Base-by-base conservation (phyloP, 2,888 invertebrate genomes). In the Drosophila gaucha region DNA sequence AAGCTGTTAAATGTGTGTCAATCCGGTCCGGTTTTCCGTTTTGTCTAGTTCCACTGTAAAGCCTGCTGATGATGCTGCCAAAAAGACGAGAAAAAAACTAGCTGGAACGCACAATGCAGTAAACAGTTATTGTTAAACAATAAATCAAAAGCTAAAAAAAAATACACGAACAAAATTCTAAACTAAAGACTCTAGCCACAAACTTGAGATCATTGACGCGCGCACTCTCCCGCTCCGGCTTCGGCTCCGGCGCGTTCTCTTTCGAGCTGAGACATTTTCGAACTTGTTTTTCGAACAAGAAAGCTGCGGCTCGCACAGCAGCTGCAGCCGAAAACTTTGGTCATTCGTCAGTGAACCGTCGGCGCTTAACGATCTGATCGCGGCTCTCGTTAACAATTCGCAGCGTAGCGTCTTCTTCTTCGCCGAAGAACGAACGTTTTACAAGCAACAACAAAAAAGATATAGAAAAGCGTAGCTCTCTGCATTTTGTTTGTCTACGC, bases 341-440 rank as follows among this genome's bases (percentile, higher is more conserved):
- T 67, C 88, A 74, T 78, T 80, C 88, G 86, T 66, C 78, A 71
- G 88, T 78, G 62, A 83, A 83, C 76, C 80, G 83, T 88, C 86
- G 89, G 55, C 72, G 74, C 68, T 52, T 41, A 18, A 26, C 16
- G 12, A 24, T 18, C 14, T 43, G 49, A 35, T 46, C 52, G 62
- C 49, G 38, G 33, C 44, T 65, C 59, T 41, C 44, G 57, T 46
- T 38, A 22, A 16, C 12, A 16, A 24, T 16, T 8, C 57, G 26
- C 43, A 26, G 10, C 60, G 72, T 65, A 67, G 69, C 80, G 73
- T 72, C 80, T 77, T 78, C 72, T 74, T 80, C 78, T 64, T 80
- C 18, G 62, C 30, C 38, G 80, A 86, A 87, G 86, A 82, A 82
- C 86, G 79, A 85, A 82, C 88, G 80, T 87, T 85, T 87, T 80